phyloP scores from a whole-genome alignment of 1,140 invertebrate species.

The Scaptomyza pallida region DNA sequence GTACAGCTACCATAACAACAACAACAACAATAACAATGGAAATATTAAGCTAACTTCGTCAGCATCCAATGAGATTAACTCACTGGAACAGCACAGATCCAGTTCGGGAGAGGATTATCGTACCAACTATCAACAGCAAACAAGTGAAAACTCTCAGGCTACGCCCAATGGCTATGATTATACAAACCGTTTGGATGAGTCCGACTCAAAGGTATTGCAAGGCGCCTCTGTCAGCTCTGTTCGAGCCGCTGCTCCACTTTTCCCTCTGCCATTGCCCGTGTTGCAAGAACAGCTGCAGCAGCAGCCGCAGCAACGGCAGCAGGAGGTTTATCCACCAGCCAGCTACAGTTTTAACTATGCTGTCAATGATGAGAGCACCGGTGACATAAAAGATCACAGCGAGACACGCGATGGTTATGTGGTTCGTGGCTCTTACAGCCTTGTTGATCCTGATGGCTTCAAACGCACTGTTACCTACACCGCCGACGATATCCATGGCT shows the following conservation, averaged over 20 bases:
- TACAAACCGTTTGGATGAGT: not conserved
- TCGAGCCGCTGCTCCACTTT: conserved; percentile 1
- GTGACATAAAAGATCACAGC: conserved; percentile 69
- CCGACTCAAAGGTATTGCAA: conserved; percentile 11
- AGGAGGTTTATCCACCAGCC: conserved; percentile 57
- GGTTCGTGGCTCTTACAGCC: conserved; percentile 63
- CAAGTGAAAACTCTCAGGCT: conserved; percentile 59
- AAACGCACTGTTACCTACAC: conserved; percentile 86
- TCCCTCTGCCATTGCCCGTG: conserved; percentile 45
- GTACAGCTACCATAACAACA: conserved; percentile 37
- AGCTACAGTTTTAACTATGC: conserved; percentile 65
- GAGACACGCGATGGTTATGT: conserved; percentile 64
- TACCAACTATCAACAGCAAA: conserved; percentile 55
- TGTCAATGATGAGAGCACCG: conserved; percentile 62
- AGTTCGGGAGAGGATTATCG: conserved; percentile 59
- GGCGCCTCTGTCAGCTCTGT: conserved; percentile 4
- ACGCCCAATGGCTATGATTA: conserved; percentile 68
- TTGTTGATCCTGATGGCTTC: conserved; percentile 79
- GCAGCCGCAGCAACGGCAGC: conserved; percentile 12
- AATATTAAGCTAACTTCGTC: conserved; percentile 15
- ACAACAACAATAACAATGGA: conserved; percentile 19
- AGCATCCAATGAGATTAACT: conserved; percentile 32
- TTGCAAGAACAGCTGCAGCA: conserved; percentile 13
- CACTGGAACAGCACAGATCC: conserved; percentile 31
- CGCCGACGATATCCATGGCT: conserved; percentile 85